Base-by-base conservation (phyloP, 2,888 invertebrate species). In the Amphipyra tragopoginis region DNA sequence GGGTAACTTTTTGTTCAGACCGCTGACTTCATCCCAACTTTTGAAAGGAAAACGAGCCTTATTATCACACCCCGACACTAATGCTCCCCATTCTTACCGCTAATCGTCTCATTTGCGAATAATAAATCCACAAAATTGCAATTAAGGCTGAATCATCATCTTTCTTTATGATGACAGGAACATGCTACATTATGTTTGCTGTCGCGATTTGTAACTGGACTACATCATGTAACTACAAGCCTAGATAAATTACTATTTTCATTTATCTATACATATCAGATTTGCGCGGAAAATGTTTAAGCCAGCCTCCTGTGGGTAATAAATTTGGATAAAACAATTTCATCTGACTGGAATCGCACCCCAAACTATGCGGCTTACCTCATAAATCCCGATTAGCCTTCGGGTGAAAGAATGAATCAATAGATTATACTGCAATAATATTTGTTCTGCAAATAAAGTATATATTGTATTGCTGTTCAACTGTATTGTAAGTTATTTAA, bases 241-340 rank as follows among this genome's bases (percentile, higher is more conserved):
- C 62, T 49, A 67, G 63, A 50, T 63, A 56, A 71, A 63, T 57
- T 52, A 71, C 49, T 39, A 33, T 71, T 71, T 68, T 72, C 72
- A 67, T 61, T 67, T 79, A 80, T 85, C 77, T 83, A 83, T 80
- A 85, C 81, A 84, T 81, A 85, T 86, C 84, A 83, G 80, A 88
- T 86, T 88, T 86, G 67, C 83, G 79, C 78, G 80, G 82, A 85
- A 88, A 87, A 88, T 87, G 85, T 90, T 87, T 86, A 89, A 90
- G 86, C 88, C 79, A 81, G 76, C 85, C 90, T 86, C 86, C 80
- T 84, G 90, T 78, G 88, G 86, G 88, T 81, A 77, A 91, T 93
- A 92, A 91, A 92, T 93, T 90, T 83, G 86, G 89, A 91, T 92
- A 87, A 91, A 92, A 92, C 92, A 91, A 93, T 92, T 92, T 90